phyloP scores from a whole-genome alignment of 2,888 invertebrate genomes.

The Colostygia pectinataria region DNA sequence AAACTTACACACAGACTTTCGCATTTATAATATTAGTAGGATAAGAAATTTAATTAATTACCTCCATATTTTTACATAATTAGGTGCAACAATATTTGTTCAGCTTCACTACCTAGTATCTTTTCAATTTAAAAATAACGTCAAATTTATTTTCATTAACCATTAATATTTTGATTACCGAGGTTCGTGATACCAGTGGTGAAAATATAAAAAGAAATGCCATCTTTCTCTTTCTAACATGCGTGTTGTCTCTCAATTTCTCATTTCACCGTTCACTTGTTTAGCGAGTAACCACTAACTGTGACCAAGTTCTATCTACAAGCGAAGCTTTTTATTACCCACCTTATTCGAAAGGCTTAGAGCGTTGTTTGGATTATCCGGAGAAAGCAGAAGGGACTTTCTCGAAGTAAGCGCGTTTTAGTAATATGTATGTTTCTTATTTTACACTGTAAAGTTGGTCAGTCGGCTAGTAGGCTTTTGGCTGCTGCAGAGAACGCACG shows the following conservation, averaged over 20 bases:
- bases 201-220: slow-evolving; percentile 64
- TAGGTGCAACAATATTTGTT: too few species aligned
- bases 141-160: too few species aligned
- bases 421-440: slow-evolving; percentile 82
- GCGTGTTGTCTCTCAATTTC: slow-evolving; percentile 74
- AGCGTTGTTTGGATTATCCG: slow-evolving; percentile 27
- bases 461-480: slow-evolving; percentile 78
- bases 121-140: too few species aligned
- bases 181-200: slow-evolving; percentile 45
- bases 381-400: slow-evolving; percentile 53
- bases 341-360: slow-evolving; percentile 26
- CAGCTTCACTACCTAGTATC: too few species aligned
- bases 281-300: slow-evolving; percentile 67
- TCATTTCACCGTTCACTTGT: slow-evolving; percentile 83
- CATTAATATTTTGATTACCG: background rate
- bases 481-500: slow-evolving; percentile 58
- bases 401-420: slow-evolving; percentile 41
- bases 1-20: too few species aligned
- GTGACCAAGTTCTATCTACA: slow-evolving; percentile 54
- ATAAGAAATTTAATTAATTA: too few species aligned
- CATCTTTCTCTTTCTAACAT: slow-evolving; percentile 58
- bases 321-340: slow-evolving; percentile 16
- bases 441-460: slow-evolving; percentile 80
- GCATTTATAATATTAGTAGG: too few species aligned
- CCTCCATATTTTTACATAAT: too few species aligned